phyloP scores from a whole-genome alignment of 64 coral and sea anemone genomes.

The Trachythela sp. region DNA sequence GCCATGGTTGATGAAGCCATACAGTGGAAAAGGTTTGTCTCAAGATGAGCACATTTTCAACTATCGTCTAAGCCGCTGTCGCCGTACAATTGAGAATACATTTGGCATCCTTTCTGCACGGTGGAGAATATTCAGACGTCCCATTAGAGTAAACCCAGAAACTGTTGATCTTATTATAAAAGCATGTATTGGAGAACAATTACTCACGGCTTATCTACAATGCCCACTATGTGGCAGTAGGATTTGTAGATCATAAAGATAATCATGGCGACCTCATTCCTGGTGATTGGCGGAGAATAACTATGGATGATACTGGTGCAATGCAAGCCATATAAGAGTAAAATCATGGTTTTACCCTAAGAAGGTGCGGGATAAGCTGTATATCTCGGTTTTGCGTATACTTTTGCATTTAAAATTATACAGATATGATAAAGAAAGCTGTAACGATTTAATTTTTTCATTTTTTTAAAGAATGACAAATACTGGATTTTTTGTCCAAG shows the following conservation, averaged over 20 bases:
- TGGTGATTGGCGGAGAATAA: slow-evolving; percentile 33
- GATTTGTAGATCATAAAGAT: slow-evolving; percentile 19
- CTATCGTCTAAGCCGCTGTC: slow-evolving; percentile 28
- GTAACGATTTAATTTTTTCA: no score
- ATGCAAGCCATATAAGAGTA: slow-evolving; percentile 11
- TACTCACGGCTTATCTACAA: slow-evolving; percentile 38
- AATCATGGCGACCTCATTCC: background rate
- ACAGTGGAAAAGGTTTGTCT: slow-evolving; percentile 9
- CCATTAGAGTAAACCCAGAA: background rate
- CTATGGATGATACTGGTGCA: background rate
- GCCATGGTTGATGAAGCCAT: background rate
- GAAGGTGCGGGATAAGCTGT: no score
- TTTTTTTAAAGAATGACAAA: no score
- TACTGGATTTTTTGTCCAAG: no score
- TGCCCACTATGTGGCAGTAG: slow-evolving; percentile 34
- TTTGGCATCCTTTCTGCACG: slow-evolving; percentile 34
- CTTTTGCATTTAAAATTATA: no score
- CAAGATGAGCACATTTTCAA: background rate
- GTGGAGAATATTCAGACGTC: background rate
- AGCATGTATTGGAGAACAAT: slow-evolving; percentile 30
- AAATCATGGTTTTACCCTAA: no score
- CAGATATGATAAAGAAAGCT: no score
- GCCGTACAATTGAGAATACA: slow-evolving; percentile 28
- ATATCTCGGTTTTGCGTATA: no score
- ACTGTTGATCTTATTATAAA: slow-evolving; percentile 22